Conservation (phyloP, 2,797 vertebrate species). For the Myotis pilosus region DNA sequence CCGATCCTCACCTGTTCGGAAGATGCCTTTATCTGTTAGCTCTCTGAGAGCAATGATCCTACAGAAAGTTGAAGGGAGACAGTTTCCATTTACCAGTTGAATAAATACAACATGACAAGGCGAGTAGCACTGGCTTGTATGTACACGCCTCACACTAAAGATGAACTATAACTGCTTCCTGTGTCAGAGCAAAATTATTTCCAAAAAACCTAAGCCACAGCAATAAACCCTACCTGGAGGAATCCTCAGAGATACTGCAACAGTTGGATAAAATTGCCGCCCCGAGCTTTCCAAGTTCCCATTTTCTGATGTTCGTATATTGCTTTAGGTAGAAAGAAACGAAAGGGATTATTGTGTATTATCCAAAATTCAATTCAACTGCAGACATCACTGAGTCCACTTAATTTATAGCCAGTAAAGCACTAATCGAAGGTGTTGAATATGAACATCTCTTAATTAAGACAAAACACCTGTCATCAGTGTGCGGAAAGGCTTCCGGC, state of each 20-base stretch:
- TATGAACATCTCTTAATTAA: not conserved
- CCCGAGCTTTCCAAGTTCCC: not conserved
- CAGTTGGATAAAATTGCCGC: not conserved
- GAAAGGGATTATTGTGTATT: not conserved
- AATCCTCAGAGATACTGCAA: not conserved
- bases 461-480: not conserved
- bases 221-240: not conserved
- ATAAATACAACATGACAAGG: not conserved
- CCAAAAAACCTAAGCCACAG: not conserved
- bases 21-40: not conserved
- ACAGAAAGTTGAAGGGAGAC: not conserved
- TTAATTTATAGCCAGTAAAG: not conserved
- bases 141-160: not conserved
- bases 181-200: not conserved
- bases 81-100: not conserved
- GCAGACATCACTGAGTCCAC: not conserved
- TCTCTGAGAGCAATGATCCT: constrained; percentile 24
- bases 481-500: not conserved
- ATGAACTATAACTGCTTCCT: not conserved
- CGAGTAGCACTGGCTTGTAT: not conserved
- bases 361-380: not conserved
- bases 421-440: not conserved
- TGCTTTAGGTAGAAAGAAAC: constrained; percentile 1
- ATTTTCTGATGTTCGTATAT: not conserved
- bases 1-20: not conserved